Evolutionary conservation across 2,113 vertebrate genomes (phyloP).

Genomic region (Limanda limanda): DNA sequence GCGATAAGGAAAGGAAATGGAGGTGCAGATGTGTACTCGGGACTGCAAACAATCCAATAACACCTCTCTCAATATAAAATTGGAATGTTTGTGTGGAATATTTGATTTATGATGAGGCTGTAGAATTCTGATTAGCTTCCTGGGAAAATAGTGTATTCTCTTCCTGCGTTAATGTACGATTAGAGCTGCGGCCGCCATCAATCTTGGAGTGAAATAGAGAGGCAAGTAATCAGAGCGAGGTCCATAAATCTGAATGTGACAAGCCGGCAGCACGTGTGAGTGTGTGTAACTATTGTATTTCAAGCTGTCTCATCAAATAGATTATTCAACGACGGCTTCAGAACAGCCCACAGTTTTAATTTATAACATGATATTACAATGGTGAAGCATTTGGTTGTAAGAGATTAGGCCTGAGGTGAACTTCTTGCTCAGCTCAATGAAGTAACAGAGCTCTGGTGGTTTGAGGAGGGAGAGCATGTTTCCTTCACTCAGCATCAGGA

Average conservation of each 20-base stretch:
- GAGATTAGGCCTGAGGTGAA: constrained; percentile 20
- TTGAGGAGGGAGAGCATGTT: neutral
- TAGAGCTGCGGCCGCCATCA: constrained; percentile 63
- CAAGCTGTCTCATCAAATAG: constrained; percentile 51
- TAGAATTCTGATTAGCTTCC: constrained; percentile 49
- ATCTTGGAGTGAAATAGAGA: constrained; percentile 61
- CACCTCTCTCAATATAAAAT: constrained; percentile 48
- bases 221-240: constrained; percentile 64
- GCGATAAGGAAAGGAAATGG: constrained; percentile 30
- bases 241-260: constrained; percentile 73
- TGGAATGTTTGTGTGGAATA: constrained; percentile 58
- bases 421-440: constrained; percentile 6
- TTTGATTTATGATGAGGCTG: constrained; percentile 54
- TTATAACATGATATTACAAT: constrained; percentile 16
- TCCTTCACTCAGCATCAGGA: constrained; percentile 49
- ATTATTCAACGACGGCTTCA: constrained; percentile 49
- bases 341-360: constrained; percentile 31
- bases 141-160: constrained; percentile 54
- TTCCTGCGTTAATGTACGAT: constrained; percentile 68
- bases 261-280: constrained; percentile 41
- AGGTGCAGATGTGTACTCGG: constrained; percentile 9
- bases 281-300: constrained; percentile 40
- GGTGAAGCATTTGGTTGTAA: constrained; percentile 27
- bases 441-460: constrained; percentile 26
- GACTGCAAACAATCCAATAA: constrained; percentile 59